Conservation (phyloP, 2,888 invertebrate genomes). For the Meiosimyza platycephala region DNA sequence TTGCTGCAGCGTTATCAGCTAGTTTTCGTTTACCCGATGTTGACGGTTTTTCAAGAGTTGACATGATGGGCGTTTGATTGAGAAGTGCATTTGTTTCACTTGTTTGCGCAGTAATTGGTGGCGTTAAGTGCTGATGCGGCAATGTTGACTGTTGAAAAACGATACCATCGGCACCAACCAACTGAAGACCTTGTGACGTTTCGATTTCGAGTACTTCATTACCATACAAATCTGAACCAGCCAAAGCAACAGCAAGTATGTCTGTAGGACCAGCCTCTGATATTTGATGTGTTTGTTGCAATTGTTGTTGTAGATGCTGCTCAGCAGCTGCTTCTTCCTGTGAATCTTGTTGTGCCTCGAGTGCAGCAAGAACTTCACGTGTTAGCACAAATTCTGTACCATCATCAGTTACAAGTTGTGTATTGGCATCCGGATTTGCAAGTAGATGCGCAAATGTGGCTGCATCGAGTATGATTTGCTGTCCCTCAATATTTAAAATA, state of each 20-base stretch:
- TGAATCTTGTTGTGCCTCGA: constrained; percentile 44
- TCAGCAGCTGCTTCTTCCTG: constrained; percentile 25
- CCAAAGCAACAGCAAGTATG: constrained; percentile 80
- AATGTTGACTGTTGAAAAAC: constrained; percentile 52
- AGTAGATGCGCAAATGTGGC: constrained; percentile 47
- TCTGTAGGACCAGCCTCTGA: constrained; percentile 64
- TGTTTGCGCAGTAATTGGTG: constrained; percentile 69
- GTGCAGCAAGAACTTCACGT: constrained; percentile 53
- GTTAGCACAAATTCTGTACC: constrained; percentile 55
- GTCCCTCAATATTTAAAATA: constrained; percentile 47
- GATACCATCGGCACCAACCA: constrained; percentile 47
- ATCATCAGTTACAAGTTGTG: constrained; percentile 56
- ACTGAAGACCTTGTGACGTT: constrained; percentile 47
- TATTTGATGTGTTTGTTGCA: constrained; percentile 63
- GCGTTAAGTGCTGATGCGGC: constrained; percentile 52
- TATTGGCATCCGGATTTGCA: constrained; percentile 46
- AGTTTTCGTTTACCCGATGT: constrained; percentile 33
- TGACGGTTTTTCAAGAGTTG: constrained; percentile 78
- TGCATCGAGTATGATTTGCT: constrained; percentile 66
- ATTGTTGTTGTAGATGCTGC: constrained; percentile 40
- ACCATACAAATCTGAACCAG: constrained; percentile 78
- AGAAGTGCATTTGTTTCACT: constrained; percentile 81
- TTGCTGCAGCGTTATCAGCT: constrained; percentile 1
- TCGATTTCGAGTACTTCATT: constrained; percentile 58
- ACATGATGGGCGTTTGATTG: constrained; percentile 85